A percentile compares a stretch with the other conserved stretches of the same genome.
These are phyloP conservation scores for Ailuropoda melanoleuca DNA, from an alignment of 2,113 vertebrate genomes.

Conservation along the genomic window DNA sequence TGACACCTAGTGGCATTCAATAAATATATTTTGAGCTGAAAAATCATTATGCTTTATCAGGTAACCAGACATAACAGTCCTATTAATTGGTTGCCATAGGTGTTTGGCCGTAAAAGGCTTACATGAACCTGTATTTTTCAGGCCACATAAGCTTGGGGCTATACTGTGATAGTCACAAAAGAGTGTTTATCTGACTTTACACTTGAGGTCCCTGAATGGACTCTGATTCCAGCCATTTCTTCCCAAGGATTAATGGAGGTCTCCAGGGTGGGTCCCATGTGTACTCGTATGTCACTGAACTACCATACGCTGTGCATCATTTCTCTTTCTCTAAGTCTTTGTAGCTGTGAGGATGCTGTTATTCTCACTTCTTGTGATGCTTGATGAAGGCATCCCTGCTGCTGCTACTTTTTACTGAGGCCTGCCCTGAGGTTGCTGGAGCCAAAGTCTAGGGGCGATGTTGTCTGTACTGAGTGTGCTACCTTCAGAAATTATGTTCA, in stretches of 20 bases:
- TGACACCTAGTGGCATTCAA: not conserved
- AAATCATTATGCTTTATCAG: not conserved
- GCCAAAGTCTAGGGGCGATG: not conserved
- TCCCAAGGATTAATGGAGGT: not conserved
- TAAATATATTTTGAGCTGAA: not conserved
- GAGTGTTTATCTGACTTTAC: not conserved
- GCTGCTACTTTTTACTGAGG: not conserved
- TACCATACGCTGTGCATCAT: not conserved
- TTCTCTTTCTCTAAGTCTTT: not conserved
- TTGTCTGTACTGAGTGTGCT: not conserved
- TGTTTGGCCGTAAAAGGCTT: not conserved
- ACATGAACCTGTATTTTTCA: not conserved
- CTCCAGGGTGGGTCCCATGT: not conserved
- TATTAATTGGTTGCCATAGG: not conserved
- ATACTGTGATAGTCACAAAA: not conserved
- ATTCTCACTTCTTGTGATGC: not conserved
- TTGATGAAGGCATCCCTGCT: not conserved
- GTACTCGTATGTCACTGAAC: not conserved
- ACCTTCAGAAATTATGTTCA: not conserved
- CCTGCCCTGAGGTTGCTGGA: not conserved
- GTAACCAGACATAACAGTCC: not conserved
- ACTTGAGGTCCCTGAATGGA: not conserved
- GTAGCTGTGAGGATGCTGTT: not conserved
- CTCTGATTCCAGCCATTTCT: not conserved
- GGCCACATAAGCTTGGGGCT: not conserved